These are phyloP conservation scores for Acanthosepion esculentum DNA, from an alignment of 2,888 invertebrate genomes.

Conservation along the genomic window DNA sequence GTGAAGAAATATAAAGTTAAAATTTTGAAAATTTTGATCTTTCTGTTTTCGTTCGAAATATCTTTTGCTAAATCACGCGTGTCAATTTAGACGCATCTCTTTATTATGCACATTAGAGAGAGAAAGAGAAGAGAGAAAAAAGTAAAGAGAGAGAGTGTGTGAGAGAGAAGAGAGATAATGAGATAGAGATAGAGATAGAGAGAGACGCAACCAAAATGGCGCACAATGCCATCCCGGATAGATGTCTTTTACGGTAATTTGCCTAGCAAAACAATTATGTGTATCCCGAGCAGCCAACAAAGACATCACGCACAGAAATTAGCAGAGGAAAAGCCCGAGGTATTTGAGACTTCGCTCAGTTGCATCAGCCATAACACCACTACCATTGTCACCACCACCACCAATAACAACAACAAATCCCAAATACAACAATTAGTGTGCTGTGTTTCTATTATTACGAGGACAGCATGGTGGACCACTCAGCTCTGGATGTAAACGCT, in stretches of 20 bases:
- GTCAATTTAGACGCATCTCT: background rate
- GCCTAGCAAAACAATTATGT: background rate
- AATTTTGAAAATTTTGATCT: background rate
- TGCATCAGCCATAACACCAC: background rate
- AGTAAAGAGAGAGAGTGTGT: background rate
- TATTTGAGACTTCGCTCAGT: background rate
- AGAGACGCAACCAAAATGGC: background rate
- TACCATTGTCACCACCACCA: background rate
- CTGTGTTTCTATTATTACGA: background rate
- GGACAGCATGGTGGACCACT: background rate
- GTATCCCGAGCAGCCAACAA: background rate
- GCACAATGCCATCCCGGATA: background rate
- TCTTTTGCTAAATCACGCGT: constrained; percentile 33
- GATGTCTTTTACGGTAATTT: no score
- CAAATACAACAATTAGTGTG: background rate
- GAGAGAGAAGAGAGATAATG: constrained; percentile 16
- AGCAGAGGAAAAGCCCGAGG: background rate
- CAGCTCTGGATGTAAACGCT: background rate
- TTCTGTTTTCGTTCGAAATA: background rate
- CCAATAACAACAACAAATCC: background rate
- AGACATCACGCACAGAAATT: constrained; percentile 17
- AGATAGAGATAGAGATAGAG: background rate
- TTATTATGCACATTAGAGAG: background rate
- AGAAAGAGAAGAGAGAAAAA: background rate
- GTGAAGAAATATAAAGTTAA: background rate